Evolutionary conservation across 2,888 invertebrate genomes (phyloP), one percentile per base, ranked within the genome.

Genomic region (Orthonevra nobilis): DNA sequence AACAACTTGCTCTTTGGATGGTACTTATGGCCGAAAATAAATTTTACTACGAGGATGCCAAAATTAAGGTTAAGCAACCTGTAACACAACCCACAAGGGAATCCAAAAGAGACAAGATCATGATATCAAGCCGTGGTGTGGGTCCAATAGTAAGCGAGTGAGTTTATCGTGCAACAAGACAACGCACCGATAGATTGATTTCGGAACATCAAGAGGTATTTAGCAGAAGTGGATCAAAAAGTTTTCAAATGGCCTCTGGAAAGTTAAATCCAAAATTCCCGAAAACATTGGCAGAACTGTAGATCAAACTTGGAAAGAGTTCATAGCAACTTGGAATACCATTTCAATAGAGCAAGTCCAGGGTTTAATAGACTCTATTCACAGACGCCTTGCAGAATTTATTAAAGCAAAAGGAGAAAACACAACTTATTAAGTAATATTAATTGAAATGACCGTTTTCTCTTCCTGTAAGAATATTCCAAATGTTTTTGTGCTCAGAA

Each of bases 1-100:
- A 26, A 46, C 46, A 26, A 14, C 46, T 46, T 46, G 46, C 2
- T 46, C 46, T n/a, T 46, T 46, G 26, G 23, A 46, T n/a, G 46
- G 46, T 46, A 46, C 26, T 3, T 46, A 28, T 46, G 46, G 26
- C 3, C 23, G 46, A 12, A 26, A 26, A 23, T 44, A n/a, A n/a
- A n/a, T 23, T n/a, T 46, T 26, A 46, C 26, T 26, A 46, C 1
- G 4, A 10, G 12, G 12, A 4, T 3, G 0, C 40, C 9, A 17
- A 19, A 40, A 17, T 6, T 17, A 40, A 40, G 17, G 3, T 2
- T 4, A 38, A 17, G 7, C 38, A 38, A 17, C 38, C 5, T 5
- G 3, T 23, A 4, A 23, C 23, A 5, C 23, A 10, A 34, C 3
- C 34, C 7, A 12, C 34, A 14, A 38, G 38, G 38, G 14, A 38